Evolutionary conservation across 1,140 invertebrate genomes (phyloP), one percentile per base, ranked within the genome.

Genomic region (Potamilus streckersoni): DNA sequence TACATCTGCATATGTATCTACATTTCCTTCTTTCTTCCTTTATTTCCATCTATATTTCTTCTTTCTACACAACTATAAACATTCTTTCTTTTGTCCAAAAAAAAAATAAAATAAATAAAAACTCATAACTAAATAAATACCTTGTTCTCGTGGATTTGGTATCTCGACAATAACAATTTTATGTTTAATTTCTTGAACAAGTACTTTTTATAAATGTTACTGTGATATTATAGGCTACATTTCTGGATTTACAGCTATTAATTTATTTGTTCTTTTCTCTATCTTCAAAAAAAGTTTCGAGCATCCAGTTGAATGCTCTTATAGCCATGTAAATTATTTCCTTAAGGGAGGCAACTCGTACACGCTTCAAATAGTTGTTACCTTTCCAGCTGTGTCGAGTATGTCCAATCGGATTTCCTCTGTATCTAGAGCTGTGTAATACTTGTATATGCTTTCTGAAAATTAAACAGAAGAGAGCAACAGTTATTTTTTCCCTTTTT

Each of bases 361-460:
- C 20, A 38, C 23, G 63, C 31, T 49, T 64, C 57, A 23, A n/a
- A 62, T 64, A 67, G 20, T 27, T 49, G 55, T 6, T 13, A 74
- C 95, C 93, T 95, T 95, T 20, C 94, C 95, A 89, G 96, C 97
- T n/a, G 96, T 96, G 89, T 98, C 96, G 71, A 97, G 90, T 81
- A 98, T 96, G 91, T 98, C 96, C 85, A 96, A 96, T 27, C 97
- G 91, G 69, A 97, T 94, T 19, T 96, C 94, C 84, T 97, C 96
- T 8, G 94, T 94, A 84, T 97, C 96, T 16, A 97, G 93, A 79
- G 96, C 88, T 17, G 95, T 93, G 89, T 97, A 95, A 86, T 96
- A 95, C 84, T 96, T 96, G 87, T 97, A 97, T 85, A 94, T 91
- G 83, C 94, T 94, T 87, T 96, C 95, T 96, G 92, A 76, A 93